Evolutionary conservation across 2,113 vertebrate genomes (phyloP), one percentile per base, ranked within the genome.

Genomic region (Brienomyrus brachyistius): DNA sequence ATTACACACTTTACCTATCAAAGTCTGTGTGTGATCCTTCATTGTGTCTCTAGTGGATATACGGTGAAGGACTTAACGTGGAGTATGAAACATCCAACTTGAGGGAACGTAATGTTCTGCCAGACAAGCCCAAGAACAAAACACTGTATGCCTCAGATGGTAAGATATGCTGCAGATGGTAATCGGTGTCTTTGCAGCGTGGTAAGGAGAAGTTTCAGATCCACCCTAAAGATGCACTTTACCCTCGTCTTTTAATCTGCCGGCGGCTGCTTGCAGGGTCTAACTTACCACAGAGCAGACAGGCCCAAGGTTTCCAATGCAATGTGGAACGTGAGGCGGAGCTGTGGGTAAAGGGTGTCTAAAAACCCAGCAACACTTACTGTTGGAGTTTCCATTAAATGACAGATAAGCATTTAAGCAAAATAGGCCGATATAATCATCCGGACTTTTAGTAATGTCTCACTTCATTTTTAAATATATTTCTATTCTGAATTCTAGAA

Each of bases 201-300:
- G 89, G 89, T 83, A 80, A 91, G 77, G 89, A 74, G 89, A 89
- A 84, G 86, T 89, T 85, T 90, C 88, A 90, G 91, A 89, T 90
- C 82, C 52, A 50, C 89, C 90, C 85, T 23, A 48, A 87, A 40
- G 80, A 85, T 91, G 86, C 88, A 35, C 89, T 56, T 85, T 89
- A 88, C 86, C 59, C 50, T 87, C 48, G 21, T 27, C 84, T 54
- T 54, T 87, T 54, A 27, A 54, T 87, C 85, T 54, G 85, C 80
- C 82, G 62, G 80, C 62, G 27, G 86, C 66, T 21, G 43, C 35
- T 90, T 90, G 90, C 89, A 91, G 80, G 77, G 87, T 43, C 90
- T 91, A 84, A 59, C 90, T 91, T 51, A 92, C 92, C 90, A 89
- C 92, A 92, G 23, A 85, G 89, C 17, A 90, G n/a, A 45, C 40